Evolutionary conservation across 2,797 vertebrate genomes (phyloP).

Genomic region (Picus viridis): DNA sequence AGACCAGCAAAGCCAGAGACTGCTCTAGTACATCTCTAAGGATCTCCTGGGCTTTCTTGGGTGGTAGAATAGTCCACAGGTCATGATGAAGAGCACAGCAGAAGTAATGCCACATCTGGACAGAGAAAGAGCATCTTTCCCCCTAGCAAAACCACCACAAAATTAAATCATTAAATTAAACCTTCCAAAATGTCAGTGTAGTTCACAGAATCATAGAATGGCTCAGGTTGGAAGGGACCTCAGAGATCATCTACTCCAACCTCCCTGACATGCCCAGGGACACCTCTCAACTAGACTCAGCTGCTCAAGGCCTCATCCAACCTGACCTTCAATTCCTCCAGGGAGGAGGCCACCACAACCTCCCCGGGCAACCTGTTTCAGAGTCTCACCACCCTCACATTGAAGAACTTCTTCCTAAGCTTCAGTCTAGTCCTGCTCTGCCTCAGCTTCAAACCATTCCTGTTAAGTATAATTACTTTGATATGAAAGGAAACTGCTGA

Average conservation of each 20-base stretch:
- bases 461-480: conserved; percentile 76
- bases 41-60: conserved; percentile 83
- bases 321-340: too few relatives aligned
- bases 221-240: too few relatives aligned
- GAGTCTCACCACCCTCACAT: too few relatives aligned
- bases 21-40: conserved; percentile 87
- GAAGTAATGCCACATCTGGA: conserved; percentile 99
- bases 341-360: too few relatives aligned
- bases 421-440: too few relatives aligned
- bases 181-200: conserved; percentile 58
- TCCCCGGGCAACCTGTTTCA: too few relatives aligned
- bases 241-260: too few relatives aligned
- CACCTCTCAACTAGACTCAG: too few relatives aligned
- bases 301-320: too few relatives aligned
- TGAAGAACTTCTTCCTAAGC: too few relatives aligned
- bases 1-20: conserved; percentile 86
- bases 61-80: conserved; percentile 87
- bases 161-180: conserved; percentile 58
- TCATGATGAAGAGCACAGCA: conserved; percentile 89
- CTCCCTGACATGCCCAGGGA: too few relatives aligned
- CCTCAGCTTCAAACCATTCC: background rate
- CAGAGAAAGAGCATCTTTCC: conserved; percentile 95
- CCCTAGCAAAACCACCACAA: conserved; percentile 84
- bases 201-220: background rate
- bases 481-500: conserved; percentile 76